Evolutionary conservation across 2,113 vertebrate species (phyloP), one percentile per base, ranked within the genome.

Genomic region (Serinus canaria): DNA sequence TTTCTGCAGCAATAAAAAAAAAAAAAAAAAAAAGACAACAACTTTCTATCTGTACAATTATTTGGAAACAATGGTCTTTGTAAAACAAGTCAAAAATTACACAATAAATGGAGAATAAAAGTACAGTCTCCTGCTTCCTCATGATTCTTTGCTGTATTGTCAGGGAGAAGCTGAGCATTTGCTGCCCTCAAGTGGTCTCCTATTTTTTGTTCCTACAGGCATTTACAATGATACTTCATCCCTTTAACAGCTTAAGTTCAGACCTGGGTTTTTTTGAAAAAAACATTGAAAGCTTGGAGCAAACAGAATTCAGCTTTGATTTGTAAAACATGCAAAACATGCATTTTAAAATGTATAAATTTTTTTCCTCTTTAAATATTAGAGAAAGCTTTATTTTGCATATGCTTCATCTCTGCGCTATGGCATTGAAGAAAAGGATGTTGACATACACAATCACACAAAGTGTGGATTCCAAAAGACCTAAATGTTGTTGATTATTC

Each of bases 131-230:
- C 56, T 46, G 23, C 21, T 9, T 27, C 25, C 39, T 53, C 70
- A 18, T 30, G 37, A 52, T 39, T 49, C 50, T 93, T 87, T 11
- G 43, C 30, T 39, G 18, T 22, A 4, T 18, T 33, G 31, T 83
- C 52, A 69, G 79, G 84, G 56, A 75, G 96, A 97, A 91, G 46
- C 19, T 79, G 85, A 92, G 92, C 92, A 72, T 98, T 88, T 98
- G 97, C 97, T 98, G 97, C 97, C 98, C 90, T 91, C 97, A 77
- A 92, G 98, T 96, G 97, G 97, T 79, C 21, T 70, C 17, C 58
- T 41, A 13, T 89, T 89, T 95, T 53, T 35, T 41, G 52, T 85
- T 82, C 43, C 75, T 30, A 80, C 23, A 35, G 41, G 16, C 52
- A 53, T 52, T 56, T 43, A 50, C 13, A 52, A 14, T 6, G 58